Conservation (phyloP, 2,888 invertebrate species). For the Ichneumoninae sp. region DNA sequence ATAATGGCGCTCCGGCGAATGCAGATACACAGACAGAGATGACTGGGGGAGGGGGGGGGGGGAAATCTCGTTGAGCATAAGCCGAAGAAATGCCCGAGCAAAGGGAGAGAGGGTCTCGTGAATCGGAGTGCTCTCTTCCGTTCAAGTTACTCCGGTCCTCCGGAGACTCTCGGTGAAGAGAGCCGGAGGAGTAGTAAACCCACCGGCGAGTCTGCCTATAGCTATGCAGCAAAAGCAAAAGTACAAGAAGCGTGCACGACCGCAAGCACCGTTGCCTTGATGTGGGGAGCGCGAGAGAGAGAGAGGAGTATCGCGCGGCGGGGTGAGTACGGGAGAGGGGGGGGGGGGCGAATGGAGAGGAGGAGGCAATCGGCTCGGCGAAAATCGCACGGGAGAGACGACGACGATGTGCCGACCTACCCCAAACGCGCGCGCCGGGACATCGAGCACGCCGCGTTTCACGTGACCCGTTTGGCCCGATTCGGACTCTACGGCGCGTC, state of each 20-base stretch:
- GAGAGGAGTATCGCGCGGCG: constrained; percentile 42
- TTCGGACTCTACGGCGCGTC: constrained; percentile 56
- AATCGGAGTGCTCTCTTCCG: constrained; percentile 56
- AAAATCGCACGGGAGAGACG: constrained; percentile 68
- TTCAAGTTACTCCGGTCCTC: constrained; percentile 63
- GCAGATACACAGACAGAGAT: neutral
- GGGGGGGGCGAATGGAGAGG: constrained; percentile 38
- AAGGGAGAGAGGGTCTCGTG: constrained; percentile 49
- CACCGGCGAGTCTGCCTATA: constrained; percentile 30
- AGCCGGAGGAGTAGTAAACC: constrained; percentile 33
- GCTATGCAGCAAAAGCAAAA: constrained; percentile 56
- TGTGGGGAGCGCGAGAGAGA: constrained; percentile 45
- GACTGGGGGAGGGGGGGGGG: neutral
- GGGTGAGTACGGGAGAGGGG: constrained; percentile 23
- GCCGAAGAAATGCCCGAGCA: constrained; percentile 3
- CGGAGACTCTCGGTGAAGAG: constrained; percentile 45
- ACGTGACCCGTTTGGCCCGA: constrained; percentile 72
- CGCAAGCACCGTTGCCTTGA: constrained; percentile 66
- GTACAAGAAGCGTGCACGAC: constrained; percentile 66
- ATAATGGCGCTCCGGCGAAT: neutral
- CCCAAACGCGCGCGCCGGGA: constrained; percentile 64
- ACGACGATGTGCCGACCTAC: constrained; percentile 66
- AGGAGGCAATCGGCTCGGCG: constrained; percentile 59
- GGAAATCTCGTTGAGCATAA: neutral
- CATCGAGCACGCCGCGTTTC: constrained; percentile 60